Evolutionary conservation across 2,113 vertebrate species (phyloP).

Genomic region (Nothobranchius kuhntae): DNA sequence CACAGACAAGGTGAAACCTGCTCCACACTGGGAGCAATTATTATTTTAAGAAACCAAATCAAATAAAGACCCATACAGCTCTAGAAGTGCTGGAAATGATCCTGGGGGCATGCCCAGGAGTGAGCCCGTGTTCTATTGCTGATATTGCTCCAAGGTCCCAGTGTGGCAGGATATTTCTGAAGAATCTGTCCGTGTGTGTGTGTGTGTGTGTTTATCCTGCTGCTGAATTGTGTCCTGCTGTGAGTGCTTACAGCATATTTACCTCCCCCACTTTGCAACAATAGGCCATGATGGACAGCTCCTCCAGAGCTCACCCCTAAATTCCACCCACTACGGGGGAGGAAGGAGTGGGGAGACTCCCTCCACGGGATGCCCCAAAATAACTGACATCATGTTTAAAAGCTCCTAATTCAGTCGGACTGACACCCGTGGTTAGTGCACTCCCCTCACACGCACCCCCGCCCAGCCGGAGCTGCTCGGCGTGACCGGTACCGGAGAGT

Average conservation of each 20-base stretch:
- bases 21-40: not conserved
- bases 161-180: slow-evolving; percentile 51
- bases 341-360: slow-evolving; percentile 27
- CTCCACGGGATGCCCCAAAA: slow-evolving; percentile 60
- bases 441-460: slow-evolving; percentile 29
- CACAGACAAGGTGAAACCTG: not conserved
- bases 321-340: slow-evolving; percentile 24
- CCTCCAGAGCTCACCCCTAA: slow-evolving; percentile 39
- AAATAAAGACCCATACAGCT: slow-evolving; percentile 15
- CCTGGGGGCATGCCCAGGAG: slow-evolving; percentile 35
- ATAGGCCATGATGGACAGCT: slow-evolving; percentile 67
- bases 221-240: slow-evolving; percentile 55
- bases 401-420: slow-evolving; percentile 58
- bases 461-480: slow-evolving; percentile 11
- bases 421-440: slow-evolving; percentile 53
- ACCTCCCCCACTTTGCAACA: slow-evolving; percentile 60
- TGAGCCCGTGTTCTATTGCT: slow-evolving; percentile 43
- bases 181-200: slow-evolving; percentile 18
- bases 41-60: slow-evolving; percentile 17
- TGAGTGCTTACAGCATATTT: slow-evolving; percentile 63
- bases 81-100: slow-evolving; percentile 21
- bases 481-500: not conserved
- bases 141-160: slow-evolving; percentile 46
- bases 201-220: slow-evolving; percentile 41
- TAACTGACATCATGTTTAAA: slow-evolving; percentile 67